phyloP scores from a whole-genome alignment of 2,888 invertebrate species.

The Alviniconcha strummeri region DNA sequence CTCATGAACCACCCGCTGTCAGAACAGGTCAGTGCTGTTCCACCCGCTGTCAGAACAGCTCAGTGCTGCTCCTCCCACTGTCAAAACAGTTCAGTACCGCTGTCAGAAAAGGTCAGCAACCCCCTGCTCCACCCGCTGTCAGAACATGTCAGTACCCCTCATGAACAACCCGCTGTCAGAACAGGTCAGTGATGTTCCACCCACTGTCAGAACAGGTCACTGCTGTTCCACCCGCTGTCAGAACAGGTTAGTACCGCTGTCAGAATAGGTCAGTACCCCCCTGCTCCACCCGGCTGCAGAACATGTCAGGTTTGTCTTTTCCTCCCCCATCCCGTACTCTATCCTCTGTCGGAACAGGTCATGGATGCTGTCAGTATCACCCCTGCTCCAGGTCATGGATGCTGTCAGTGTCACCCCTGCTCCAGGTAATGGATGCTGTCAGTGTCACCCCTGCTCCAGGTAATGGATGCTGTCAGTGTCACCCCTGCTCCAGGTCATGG shows the following conservation, averaged over 20 bases:
- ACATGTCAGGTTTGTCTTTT: not conserved
- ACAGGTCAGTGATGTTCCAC: not conserved
- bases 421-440: not conserved
- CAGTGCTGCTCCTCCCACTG: not conserved
- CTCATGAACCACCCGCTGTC: not conserved
- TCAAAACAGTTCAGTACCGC: too few species aligned
- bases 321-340: not conserved
- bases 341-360: not conserved
- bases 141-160: not conserved
- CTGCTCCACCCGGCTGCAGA: not conserved
- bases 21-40: not conserved
- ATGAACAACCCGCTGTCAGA: not conserved
- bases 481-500: too few species aligned
- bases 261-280: slow-evolving; percentile 43
- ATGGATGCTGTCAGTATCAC: not conserved
- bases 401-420: not conserved
- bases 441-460: not conserved
- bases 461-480: not conserved
- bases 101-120: too few species aligned
- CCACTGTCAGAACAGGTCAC: not conserved
- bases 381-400: too few species aligned
- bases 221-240: not conserved
- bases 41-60: not conserved
- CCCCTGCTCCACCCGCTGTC: not conserved
- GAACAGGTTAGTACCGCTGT: too few species aligned